phyloP scores from a whole-genome alignment of 2,113 vertebrate species.

The Strigops habroptila region DNA sequence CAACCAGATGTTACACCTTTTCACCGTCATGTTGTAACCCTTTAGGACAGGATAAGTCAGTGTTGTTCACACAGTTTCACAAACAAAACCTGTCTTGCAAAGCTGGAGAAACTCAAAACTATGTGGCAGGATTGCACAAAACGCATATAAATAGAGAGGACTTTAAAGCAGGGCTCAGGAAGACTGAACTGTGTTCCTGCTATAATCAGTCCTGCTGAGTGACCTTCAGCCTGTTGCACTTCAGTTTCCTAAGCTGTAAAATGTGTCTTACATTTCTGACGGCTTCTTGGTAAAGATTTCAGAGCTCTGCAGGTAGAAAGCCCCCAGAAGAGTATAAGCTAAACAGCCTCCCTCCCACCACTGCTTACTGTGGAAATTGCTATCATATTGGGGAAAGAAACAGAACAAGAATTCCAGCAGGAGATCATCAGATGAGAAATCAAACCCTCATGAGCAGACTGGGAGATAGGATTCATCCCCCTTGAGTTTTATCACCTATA shows the following conservation, averaged over 20 bases:
- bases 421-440: neutral
- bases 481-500: neutral
- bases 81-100: neutral
- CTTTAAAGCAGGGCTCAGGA: neutral
- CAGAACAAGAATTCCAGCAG: neutral
- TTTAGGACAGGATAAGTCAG: neutral
- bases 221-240: neutral
- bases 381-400: neutral
- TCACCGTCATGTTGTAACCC: fast-evolving
- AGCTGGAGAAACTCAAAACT: neutral
- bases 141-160: neutral
- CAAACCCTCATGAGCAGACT: neutral
- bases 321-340: neutral
- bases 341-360: neutral
- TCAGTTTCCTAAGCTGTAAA: neutral
- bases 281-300: neutral
- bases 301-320: neutral
- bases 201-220: neutral
- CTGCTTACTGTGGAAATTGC: neutral
- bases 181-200: neutral
- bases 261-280: neutral
- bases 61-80: neutral
- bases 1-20: neutral
- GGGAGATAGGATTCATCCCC: neutral
- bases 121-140: neutral